Evolutionary conservation across 2,888 invertebrate genomes (phyloP).

Genomic region (Thysanoteuthis rhombus): DNA sequence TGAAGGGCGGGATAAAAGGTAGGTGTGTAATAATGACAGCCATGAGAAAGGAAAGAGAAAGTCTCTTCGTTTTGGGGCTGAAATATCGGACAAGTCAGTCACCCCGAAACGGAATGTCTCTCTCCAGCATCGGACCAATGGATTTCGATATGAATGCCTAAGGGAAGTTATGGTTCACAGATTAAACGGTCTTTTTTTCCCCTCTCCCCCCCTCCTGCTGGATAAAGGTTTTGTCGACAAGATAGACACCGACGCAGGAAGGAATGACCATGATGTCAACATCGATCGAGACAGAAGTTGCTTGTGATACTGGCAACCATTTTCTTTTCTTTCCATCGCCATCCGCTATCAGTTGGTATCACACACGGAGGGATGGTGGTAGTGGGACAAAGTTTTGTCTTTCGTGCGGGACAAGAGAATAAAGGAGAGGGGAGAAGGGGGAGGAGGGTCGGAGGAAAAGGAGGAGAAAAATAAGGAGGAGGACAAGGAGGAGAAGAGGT

Average conservation of each 20-base stretch:
- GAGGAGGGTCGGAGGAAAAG: not conserved
- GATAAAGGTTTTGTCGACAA: not conserved
- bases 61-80: too few relatives aligned
- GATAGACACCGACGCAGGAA: not conserved
- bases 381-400: not conserved
- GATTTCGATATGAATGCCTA: not conserved
- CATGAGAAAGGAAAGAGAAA: too few relatives aligned
- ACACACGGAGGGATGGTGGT: not conserved
- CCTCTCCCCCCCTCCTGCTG: not conserved
- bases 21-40: too few relatives aligned
- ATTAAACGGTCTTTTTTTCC: not conserved
- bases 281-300: constrained; percentile 12
- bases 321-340: not conserved
- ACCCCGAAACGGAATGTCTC: too few relatives aligned
- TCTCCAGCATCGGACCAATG: not conserved
- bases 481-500: not conserved
- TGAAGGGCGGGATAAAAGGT: too few relatives aligned
- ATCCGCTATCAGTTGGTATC: not conserved
- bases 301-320: not conserved
- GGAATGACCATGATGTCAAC: too few relatives aligned
- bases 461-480: not conserved
- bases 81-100: too few relatives aligned
- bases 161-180: not conserved
- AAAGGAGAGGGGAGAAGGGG: not conserved
- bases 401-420: not conserved